These are phyloP conservation scores for Ochropacha duplaris DNA, from an alignment of 2,888 invertebrate species.

Conservation along the genomic window DNA sequence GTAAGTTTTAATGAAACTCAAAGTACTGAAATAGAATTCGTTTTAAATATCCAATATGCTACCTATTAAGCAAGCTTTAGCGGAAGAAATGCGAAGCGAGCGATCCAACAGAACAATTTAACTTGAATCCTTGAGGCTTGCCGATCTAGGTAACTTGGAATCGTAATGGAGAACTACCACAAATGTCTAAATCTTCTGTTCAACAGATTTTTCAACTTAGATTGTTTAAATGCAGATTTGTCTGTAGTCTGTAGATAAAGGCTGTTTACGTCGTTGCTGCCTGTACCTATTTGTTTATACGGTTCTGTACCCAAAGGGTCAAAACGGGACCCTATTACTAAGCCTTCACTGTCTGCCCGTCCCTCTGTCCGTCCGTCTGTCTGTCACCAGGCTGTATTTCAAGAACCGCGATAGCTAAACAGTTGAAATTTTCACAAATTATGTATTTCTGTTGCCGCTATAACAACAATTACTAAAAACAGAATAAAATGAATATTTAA, in stretches of 20 bases:
- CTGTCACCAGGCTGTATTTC: too few species aligned
- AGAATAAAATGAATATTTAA: too few species aligned
- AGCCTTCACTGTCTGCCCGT: too few species aligned
- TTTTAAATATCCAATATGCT: not conserved
- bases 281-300: not conserved
- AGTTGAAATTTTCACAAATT: too few species aligned
- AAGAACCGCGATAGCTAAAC: too few species aligned
- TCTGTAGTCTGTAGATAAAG: not conserved
- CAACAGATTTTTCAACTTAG: not conserved
- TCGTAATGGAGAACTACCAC: not conserved
- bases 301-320: too few species aligned
- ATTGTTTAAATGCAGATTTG: conserved; percentile 1
- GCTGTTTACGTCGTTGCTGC: not conserved
- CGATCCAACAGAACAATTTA: not conserved
- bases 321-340: too few species aligned
- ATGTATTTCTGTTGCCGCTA: too few species aligned
- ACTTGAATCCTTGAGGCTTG: not conserved
- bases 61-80: not conserved
- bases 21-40: too few species aligned
- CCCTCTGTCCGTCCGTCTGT: too few species aligned
- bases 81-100: not conserved
- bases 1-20: too few species aligned
- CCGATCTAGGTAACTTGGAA: not conserved
- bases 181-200: not conserved
- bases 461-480: too few species aligned